Base-by-base conservation (phyloP, 2,797 vertebrate species). In the Mionectes olivaceus region DNA sequence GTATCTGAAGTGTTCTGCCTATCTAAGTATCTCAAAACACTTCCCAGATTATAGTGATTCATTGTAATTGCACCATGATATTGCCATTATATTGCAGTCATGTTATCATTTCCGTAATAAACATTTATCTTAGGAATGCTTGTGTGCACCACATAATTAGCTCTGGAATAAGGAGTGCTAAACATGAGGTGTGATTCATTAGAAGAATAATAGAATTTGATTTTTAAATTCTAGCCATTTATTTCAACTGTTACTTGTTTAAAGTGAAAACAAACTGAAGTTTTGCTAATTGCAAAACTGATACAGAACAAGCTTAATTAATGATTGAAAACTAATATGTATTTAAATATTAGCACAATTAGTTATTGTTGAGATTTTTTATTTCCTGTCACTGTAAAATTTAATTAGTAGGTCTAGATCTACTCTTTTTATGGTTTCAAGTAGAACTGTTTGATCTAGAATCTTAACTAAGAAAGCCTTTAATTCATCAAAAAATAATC, bases 31-130 rank as follows among this genome's bases (percentile, higher is more conserved):
- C 90, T 92, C 79, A 59, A 83, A 94, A 78, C 73, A 77, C 86
- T 96, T 80, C 83, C 87, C 21, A 63, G 87, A 69, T 95, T 85
- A 81, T 10, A 73, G 71, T 94, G 90, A 97, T 97, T 93, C 89
- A 93, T 91, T 96, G 82, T 96, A 96, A 96, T 95, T 94, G 89
- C 90, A 94, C 87, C 89, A 86, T 95, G 90, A 89, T 94, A 89
- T 71, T 94, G 69, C 90, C 79, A 92, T 97, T 97, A 84, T 87
- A 91, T 73, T 92, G 87, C 93, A 97, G 93, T 94, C 84, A 55
- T 94, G 90, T 94, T 97, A 94, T 91, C 83, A 83, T 95, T 95
- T 89, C 90, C 1, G 37, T 94, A 96, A 94, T 95, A 97, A 97
- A 95, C 93, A 95, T 96, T 96, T 95, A 93, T 96, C 89, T 93